Percentiles rank a stretch among this genome's conserved stretches.
These are phyloP conservation scores for Mus caroli DNA, from an alignment of 2,797 vertebrate species.

Conservation along the genomic window DNA sequence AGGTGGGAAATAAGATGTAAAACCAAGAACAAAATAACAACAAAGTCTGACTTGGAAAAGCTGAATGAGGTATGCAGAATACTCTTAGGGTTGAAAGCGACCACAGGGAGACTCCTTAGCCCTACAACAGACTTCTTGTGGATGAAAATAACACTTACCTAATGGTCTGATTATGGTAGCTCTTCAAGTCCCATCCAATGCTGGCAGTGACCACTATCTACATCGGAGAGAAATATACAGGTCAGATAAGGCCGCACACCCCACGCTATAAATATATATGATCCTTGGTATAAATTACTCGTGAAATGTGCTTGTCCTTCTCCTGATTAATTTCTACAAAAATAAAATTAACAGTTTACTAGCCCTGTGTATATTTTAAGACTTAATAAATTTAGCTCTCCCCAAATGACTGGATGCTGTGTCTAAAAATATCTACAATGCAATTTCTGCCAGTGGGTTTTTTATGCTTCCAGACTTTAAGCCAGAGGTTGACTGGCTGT, in stretches of 20 bases:
- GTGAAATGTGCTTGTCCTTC: background rate
- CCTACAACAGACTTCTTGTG: background rate
- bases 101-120: background rate
- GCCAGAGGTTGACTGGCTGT: conserved; percentile 19
- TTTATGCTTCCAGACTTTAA: conserved; percentile 29
- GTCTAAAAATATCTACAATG: background rate
- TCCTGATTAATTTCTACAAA: conserved; percentile 50
- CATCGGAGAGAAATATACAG: conserved; percentile 68
- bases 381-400: conserved; percentile 51
- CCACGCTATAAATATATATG: background rate
- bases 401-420: conserved; percentile 38
- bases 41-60: background rate
- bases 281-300: background rate
- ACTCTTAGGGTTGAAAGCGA: background rate
- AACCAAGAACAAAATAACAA: background rate
- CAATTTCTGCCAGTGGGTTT: background rate
- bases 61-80: background rate
- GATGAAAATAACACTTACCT: conserved; percentile 85
- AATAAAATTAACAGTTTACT: conserved; percentile 52
- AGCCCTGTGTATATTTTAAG: conserved; percentile 27
- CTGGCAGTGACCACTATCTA: conserved; percentile 87
- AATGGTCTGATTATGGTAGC: conserved; percentile 86
- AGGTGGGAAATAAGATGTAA: background rate
- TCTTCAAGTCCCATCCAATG: conserved; percentile 86
- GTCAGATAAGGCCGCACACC: background rate